phyloP scores from a whole-genome alignment of 2,888 invertebrate genomes.

The Gastracanthus pulcherrimus region DNA sequence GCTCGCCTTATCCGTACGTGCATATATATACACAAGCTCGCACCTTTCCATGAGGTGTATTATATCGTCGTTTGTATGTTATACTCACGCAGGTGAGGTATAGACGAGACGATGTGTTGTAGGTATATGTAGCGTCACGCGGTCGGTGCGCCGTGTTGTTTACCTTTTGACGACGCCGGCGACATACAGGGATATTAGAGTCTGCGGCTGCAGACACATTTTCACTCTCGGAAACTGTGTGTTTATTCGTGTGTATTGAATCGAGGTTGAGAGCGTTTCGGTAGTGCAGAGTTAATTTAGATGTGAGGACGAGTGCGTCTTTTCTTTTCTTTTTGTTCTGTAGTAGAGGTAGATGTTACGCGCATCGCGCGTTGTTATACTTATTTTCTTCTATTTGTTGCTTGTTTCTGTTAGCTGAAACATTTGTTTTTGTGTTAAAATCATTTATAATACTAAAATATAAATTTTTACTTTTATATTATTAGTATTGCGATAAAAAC shows the following conservation, averaged over 20 bases:
- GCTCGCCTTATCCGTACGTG: slow-evolving; percentile 10
- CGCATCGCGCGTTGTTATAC: too few species aligned
- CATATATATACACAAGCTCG: background rate
- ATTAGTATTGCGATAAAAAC: too few species aligned
- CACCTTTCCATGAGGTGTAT: too few species aligned
- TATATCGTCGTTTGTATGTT: background rate
- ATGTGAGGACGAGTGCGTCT: background rate
- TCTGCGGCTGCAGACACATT: background rate
- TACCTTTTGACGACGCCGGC: slow-evolving; percentile 4
- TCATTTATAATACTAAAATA: too few species aligned
- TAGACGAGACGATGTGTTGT: too few species aligned
- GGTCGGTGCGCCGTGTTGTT: background rate
- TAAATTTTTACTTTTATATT: too few species aligned
- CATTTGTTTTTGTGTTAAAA: too few species aligned
- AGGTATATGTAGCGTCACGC: background rate
- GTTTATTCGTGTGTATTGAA: background rate
- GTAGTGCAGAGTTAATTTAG: background rate
- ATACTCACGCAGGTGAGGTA: too few species aligned
- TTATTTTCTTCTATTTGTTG: too few species aligned
- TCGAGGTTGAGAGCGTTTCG: background rate
- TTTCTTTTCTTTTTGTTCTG: too few species aligned
- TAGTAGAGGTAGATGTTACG: too few species aligned
- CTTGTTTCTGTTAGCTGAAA: too few species aligned
- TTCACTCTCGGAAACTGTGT: background rate
- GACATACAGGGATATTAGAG: background rate